Base-by-base conservation (phyloP, 2,888 invertebrate species). In the Parelbella ahira region DNA sequence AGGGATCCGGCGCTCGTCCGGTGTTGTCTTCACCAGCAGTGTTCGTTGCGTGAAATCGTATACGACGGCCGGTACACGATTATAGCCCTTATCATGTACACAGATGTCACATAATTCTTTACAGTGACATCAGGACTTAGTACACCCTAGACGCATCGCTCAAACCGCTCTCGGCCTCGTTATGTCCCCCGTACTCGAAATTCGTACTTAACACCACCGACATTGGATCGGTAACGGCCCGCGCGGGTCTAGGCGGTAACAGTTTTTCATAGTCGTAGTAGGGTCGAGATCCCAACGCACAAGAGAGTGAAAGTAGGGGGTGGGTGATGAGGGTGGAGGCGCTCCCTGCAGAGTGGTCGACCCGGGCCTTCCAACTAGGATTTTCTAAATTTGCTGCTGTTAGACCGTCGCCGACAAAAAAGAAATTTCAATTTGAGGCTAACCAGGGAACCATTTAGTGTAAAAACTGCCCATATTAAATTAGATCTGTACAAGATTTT, bases 301-400 rank as follows among this genome's bases (percentile, higher is more conserved):
- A 76, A 78, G 81, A 72, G 71, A 82, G 83, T 73, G 80, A 80
- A 83, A 78, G 80, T 72, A 62, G 74, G 79, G 78, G 81, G 79
- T 72, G 80, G 73, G 81, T 66, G 70, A 72, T 59, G 57, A 68
- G 71, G 77, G 67, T 56, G 56, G 68, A 51, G 56, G 60, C 66
- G 56, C 66, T 57, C 79, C 77, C 79, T 70, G 77, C 80, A 71
- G 74, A 82, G 82, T 78, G 76, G 75, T 78, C 82, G 79, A 77
- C 82, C 76, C 81, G 83, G 78, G 80, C 68, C 76, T 68, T 68
- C 73, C 78, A 74, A 71, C 80, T 63, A 74, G 81, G 82, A 81
- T 84, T 83, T 83, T 78, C 73, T 78, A 81, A 83, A 83, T 82
- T 81, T 74, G 77, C 80, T 82, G 76, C 80, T 79, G 80, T 81